Percentiles rank a stretch among this genome's conserved stretches.
These are phyloP conservation scores for Caerostris darwini DNA, from an alignment of 1,140 invertebrate species.

Conservation along the genomic window DNA sequence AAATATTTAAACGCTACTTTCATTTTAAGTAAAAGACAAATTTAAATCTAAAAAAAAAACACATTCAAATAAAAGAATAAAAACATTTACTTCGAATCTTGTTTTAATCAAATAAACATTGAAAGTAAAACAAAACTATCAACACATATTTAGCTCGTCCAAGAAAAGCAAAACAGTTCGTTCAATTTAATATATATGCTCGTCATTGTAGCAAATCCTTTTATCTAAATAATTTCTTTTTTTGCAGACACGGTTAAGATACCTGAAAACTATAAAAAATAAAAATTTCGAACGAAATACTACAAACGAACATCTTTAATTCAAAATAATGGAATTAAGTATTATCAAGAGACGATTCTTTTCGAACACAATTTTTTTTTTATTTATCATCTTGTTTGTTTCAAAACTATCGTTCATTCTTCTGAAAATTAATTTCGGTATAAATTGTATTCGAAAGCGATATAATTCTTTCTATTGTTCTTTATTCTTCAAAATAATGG, in stretches of 20 bases:
- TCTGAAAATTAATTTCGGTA: neutral
- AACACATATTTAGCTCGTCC: neutral
- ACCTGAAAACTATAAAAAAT: neutral
- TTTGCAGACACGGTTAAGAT: neutral
- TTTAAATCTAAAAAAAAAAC: no score
- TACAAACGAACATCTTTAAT: neutral
- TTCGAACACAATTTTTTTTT: neutral
- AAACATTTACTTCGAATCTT: no score
- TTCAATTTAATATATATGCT: no score
- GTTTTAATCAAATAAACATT: no score
- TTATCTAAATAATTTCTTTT: neutral
- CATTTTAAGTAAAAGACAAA: no score
- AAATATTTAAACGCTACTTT: no score
- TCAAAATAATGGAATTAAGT: slow-evolving; percentile 15
- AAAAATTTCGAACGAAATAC: neutral
- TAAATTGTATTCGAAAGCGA: neutral
- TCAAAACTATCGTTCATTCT: neutral
- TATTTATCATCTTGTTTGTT: neutral
- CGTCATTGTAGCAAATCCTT: no score
- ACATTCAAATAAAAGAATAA: no score
- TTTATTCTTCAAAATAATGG: neutral
- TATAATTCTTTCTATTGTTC: neutral
- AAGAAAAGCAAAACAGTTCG: neutral
- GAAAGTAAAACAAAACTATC: neutral
- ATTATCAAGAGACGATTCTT: neutral